phyloP scores from a whole-genome alignment of 2,797 vertebrate species.

The Antrozous pallidus region DNA sequence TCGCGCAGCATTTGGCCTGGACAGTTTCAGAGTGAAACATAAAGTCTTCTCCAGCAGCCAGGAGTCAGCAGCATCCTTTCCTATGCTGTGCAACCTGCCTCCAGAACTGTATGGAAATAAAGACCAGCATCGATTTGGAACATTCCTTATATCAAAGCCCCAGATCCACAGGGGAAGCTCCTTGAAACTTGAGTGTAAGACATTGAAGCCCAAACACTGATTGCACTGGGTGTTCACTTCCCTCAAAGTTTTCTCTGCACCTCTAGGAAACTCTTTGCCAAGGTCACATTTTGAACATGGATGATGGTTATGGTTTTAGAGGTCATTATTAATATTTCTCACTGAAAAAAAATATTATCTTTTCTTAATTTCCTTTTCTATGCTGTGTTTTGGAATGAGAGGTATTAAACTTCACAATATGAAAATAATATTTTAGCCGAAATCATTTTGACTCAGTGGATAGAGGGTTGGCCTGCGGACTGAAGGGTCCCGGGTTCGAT shows the following conservation, averaged over 20 bases:
- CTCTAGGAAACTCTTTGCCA: neutral
- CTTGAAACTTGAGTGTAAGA: neutral
- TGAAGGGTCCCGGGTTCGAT: too few species aligned
- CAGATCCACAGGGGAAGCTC: constrained; percentile 88
- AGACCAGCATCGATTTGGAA: constrained; percentile 99
- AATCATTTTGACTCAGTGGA: too few species aligned
- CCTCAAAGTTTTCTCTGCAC: neutral
- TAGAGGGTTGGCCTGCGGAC: too few species aligned
- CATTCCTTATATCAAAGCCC: constrained; percentile 91
- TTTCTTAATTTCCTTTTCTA: constrained; percentile 74
- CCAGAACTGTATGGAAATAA: constrained; percentile 82
- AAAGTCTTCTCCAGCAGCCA: constrained; percentile 64
- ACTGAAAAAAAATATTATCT: neutral
- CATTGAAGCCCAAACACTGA: neutral
- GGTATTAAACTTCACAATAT: constrained; percentile 21
- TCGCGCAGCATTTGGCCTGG: constrained; percentile 63
- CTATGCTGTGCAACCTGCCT: constrained; percentile 86
- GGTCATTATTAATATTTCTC: constrained; percentile 27
- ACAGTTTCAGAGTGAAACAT: constrained; percentile 78
- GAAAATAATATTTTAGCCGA: neutral
- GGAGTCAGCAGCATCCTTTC: constrained; percentile 73
- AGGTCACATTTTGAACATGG: neutral
- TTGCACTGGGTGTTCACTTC: neutral
- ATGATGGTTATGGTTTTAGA: neutral
- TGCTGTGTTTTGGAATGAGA: constrained; percentile 57